Evolutionary conservation across 2,113 vertebrate species (phyloP).

Genomic region (Oryzias javanicus): DNA sequence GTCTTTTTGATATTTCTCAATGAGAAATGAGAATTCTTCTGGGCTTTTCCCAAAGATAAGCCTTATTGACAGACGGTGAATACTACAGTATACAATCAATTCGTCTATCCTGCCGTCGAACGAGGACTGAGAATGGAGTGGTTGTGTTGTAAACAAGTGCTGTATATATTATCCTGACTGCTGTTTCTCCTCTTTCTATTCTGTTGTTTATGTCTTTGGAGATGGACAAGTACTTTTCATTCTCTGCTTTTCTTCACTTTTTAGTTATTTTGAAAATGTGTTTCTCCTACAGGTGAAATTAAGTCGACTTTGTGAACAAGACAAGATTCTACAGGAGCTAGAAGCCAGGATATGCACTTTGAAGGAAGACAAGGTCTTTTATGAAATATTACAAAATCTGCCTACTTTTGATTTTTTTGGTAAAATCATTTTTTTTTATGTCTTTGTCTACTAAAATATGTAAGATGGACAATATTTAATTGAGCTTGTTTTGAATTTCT

Average conservation of each 20-base stretch:
- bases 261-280: conserved; percentile 5
- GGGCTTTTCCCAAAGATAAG: conserved; percentile 56
- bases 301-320: conserved; percentile 94
- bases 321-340: conserved; percentile 93
- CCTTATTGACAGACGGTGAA: conserved; percentile 60
- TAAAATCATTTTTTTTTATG: not conserved
- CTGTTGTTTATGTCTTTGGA: conserved; percentile 1
- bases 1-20: conserved; percentile 62
- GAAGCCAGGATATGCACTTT: conserved; percentile 90
- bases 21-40: conserved; percentile 50
- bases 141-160: conserved; percentile 21
- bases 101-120: conserved; percentile 39
- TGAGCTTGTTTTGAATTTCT: not conserved
- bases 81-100: conserved; percentile 59
- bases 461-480: no score
- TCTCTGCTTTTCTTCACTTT: conserved; percentile 1
- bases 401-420: no score
- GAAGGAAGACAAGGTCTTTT: conserved; percentile 93
- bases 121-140: conserved; percentile 31
- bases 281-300: conserved; percentile 85
- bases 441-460: not conserved
- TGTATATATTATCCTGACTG: conserved; percentile 8
- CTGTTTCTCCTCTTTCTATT: conserved; percentile 16
- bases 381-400: no score
- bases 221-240: not conserved